These are phyloP conservation scores for Busseola fusca DNA, from an alignment of 2,888 invertebrate species.

Conservation along the genomic window DNA sequence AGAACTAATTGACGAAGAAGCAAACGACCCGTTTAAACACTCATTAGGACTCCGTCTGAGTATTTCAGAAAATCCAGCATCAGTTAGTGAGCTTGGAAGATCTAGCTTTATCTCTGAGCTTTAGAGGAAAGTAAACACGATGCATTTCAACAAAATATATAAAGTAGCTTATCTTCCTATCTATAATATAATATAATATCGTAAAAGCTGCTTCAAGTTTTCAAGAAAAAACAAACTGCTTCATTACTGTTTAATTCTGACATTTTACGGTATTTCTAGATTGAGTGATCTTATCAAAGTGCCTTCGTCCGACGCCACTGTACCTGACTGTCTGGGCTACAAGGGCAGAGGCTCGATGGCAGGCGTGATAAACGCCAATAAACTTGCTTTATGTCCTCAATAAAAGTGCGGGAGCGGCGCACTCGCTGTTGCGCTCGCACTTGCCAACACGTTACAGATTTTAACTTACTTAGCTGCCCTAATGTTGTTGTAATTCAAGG, in stretches of 20 bases:
- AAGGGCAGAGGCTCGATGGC: slow-evolving; percentile 32
- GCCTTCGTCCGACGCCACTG: background rate
- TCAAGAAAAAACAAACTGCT: background rate
- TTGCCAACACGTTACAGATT: slow-evolving; percentile 31
- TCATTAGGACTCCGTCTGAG: slow-evolving; percentile 44
- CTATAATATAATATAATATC: background rate
- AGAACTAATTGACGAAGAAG: slow-evolving; percentile 49
- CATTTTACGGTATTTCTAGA: slow-evolving; percentile 32
- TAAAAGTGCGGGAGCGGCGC: slow-evolving; percentile 56
- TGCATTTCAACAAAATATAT: slow-evolving; percentile 3
- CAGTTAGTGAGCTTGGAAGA: slow-evolving; percentile 52
- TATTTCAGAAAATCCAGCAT: slow-evolving; percentile 46
- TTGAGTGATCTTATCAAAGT: slow-evolving; percentile 35
- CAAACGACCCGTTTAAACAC: slow-evolving; percentile 50
- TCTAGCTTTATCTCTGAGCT: slow-evolving; percentile 29
- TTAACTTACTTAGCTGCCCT: slow-evolving; percentile 32
- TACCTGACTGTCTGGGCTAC: slow-evolving; percentile 26
- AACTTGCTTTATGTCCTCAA: slow-evolving; percentile 65
- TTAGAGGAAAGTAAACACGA: slow-evolving; percentile 21
- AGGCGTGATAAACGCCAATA: slow-evolving; percentile 70
- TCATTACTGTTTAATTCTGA: slow-evolving; percentile 24
- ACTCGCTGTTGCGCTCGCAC: slow-evolving; percentile 22
- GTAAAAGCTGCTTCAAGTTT: background rate
- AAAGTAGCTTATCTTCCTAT: background rate
- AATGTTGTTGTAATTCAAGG: slow-evolving; percentile 29